Conservation (phyloP, 2,113 vertebrate genomes). For the Myocastor coypus region DNA sequence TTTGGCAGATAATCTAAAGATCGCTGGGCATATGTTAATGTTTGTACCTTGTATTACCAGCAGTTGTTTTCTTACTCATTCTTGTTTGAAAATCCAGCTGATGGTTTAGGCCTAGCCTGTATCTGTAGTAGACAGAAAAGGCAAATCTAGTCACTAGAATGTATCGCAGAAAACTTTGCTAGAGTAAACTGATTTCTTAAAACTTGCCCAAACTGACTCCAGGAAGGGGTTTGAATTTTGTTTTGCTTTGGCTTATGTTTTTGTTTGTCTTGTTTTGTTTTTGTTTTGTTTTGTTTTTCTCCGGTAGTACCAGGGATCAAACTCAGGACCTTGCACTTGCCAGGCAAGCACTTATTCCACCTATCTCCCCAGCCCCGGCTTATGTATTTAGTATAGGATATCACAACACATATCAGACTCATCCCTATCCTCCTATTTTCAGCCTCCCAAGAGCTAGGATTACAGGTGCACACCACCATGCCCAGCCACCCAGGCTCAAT, state of each 20-base stretch:
- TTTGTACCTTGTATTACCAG: conserved; percentile 32
- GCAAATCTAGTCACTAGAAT: neutral
- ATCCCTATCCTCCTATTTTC: too few species aligned
- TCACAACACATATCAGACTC: too few species aligned
- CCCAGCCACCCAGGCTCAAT: too few species aligned
- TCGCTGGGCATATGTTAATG: neutral
- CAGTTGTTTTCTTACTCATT: conserved; percentile 45
- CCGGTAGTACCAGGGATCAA: too few species aligned
- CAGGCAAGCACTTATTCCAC: too few species aligned
- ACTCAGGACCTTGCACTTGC: too few species aligned
- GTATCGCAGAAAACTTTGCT: conserved; percentile 49
- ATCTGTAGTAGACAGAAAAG: conserved; percentile 11
- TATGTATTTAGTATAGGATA: too few species aligned
- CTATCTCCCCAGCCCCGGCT: too few species aligned
- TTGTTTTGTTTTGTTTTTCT: too few species aligned
- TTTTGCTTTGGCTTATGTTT: neutral
- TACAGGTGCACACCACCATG: too few species aligned
- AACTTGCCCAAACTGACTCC: conserved; percentile 10
- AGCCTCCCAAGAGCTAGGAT: too few species aligned
- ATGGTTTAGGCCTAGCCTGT: conserved; percentile 37
- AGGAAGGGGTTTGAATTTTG: neutral
- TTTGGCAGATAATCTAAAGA: conserved; percentile 26
- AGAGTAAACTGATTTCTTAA: neutral
- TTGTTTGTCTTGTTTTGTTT: too few species aligned
- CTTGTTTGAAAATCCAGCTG: conserved; percentile 63